Conservation (phyloP, 2,113 vertebrate species). For the Oxyura jamaicensis region DNA sequence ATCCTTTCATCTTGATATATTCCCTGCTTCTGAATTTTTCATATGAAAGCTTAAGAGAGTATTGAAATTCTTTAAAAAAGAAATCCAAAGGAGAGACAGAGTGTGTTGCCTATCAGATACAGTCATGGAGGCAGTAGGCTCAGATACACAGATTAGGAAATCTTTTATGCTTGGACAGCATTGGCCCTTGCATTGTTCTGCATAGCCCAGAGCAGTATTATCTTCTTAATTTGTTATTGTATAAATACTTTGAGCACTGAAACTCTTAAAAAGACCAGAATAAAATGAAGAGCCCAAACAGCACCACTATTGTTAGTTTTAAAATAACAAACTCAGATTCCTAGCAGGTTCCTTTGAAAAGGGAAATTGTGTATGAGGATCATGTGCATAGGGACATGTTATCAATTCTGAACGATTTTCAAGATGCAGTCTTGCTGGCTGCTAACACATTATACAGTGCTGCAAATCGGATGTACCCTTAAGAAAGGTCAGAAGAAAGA, state of each 20-base stretch:
- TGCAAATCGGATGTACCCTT: conserved; percentile 27
- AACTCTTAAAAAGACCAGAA: neutral
- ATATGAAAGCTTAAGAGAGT: conserved; percentile 52
- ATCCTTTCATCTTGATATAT: conserved; percentile 60
- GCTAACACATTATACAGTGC: conserved; percentile 38
- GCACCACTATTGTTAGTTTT: neutral
- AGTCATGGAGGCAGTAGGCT: neutral
- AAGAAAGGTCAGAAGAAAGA: conserved; percentile 63
- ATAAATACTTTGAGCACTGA: conserved; percentile 14
- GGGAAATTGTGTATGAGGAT: conserved; percentile 33
- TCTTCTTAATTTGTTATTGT: conserved; percentile 39
- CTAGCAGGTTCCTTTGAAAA: conserved; percentile 29
- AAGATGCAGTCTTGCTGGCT: conserved; percentile 38
- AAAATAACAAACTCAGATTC: conserved; percentile 29
- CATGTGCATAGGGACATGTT: conserved; percentile 33
- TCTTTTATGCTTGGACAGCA: conserved; percentile 30
- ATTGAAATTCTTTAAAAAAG: conserved; percentile 34
- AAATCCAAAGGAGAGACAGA: neutral
- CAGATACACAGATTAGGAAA: neutral
- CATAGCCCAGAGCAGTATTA: neutral
- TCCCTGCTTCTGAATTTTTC: conserved; percentile 43
- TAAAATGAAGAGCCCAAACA: neutral
- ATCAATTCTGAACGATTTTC: conserved; percentile 38
- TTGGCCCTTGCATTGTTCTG: neutral
- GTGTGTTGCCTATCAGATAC: neutral